These are phyloP conservation scores for Bicyclus anynana DNA, from an alignment of 1,140 invertebrate species.

Conservation along the genomic window DNA sequence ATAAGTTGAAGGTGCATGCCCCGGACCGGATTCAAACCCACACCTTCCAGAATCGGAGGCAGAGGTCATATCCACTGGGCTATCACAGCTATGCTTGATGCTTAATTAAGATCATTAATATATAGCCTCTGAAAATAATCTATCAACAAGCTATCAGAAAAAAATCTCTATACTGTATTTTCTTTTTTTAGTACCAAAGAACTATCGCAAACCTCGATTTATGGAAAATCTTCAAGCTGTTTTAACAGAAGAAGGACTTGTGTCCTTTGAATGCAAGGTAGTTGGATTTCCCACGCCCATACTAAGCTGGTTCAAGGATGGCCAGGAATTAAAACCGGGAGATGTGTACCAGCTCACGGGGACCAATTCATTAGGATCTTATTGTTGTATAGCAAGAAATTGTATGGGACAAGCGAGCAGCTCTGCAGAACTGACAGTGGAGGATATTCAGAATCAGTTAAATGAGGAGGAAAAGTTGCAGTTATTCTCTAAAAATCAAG, in stretches of 20 bases:
- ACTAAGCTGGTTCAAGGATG: slow-evolving; percentile 94
- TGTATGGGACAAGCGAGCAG: slow-evolving; percentile 94
- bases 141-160: too few species aligned
- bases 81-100: too few species aligned
- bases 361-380: slow-evolving; percentile 92
- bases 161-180: background rate
- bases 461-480: slow-evolving; percentile 91
- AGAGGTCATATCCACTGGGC: too few species aligned
- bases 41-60: too few species aligned
- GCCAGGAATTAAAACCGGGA: slow-evolving; percentile 92
- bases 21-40: too few species aligned
- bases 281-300: slow-evolving; percentile 92
- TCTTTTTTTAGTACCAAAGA: slow-evolving; percentile 86
- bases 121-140: too few species aligned
- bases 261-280: slow-evolving; percentile 95
- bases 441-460: slow-evolving; percentile 93
- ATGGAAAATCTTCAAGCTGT: slow-evolving; percentile 92
- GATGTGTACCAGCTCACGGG: slow-evolving; percentile 95
- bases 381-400: slow-evolving; percentile 93
- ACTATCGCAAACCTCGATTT: slow-evolving; percentile 92
- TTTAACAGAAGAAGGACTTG: slow-evolving; percentile 92
- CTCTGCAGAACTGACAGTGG: slow-evolving; percentile 90
- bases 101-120: too few species aligned
- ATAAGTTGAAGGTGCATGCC: too few species aligned
- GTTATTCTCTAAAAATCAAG: slow-evolving; percentile 86